Conservation (phyloP, 2,888 invertebrate genomes). For the Melinaea marsaeus region DNA sequence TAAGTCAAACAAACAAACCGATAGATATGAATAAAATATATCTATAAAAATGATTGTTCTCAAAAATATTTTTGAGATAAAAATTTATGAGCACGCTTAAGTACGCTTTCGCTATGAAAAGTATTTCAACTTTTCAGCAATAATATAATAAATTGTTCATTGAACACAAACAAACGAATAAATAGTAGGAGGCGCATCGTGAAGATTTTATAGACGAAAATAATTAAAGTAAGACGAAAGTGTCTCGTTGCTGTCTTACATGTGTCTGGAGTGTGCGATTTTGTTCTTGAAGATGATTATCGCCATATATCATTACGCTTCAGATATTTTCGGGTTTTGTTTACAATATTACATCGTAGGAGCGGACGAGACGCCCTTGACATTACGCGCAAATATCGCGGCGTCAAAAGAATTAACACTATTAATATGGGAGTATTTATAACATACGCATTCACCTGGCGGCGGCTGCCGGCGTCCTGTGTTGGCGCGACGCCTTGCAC, state of each 20-base stretch:
- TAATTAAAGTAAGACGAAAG: too few species aligned
- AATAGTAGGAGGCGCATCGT: too few species aligned
- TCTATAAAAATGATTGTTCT: too few species aligned
- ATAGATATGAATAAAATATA: background rate
- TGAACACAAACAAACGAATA: background rate
- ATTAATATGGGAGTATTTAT: constrained; percentile 28
- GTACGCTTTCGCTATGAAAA: background rate
- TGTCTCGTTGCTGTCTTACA: too few species aligned
- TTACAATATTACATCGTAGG: constrained; percentile 25
- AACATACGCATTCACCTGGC: constrained; percentile 29
- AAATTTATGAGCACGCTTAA: background rate
- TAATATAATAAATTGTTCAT: background rate
- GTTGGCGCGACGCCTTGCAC: constrained; percentile 27
- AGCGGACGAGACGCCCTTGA: constrained; percentile 31
- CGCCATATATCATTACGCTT: too few species aligned
- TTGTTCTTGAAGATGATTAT: too few species aligned
- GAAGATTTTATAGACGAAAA: too few species aligned
- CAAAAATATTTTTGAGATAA: background rate
- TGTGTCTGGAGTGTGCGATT: too few species aligned
- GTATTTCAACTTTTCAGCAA: background rate
- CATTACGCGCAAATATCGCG: constrained; percentile 34
- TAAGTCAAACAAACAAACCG: background rate
- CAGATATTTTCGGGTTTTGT: constrained; percentile 24
- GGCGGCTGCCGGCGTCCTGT: constrained; percentile 6
- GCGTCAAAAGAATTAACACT: constrained; percentile 30